Evolutionary conservation across 1,140 invertebrate genomes (phyloP).

Genomic region (Cydia fagiglandana): DNA sequence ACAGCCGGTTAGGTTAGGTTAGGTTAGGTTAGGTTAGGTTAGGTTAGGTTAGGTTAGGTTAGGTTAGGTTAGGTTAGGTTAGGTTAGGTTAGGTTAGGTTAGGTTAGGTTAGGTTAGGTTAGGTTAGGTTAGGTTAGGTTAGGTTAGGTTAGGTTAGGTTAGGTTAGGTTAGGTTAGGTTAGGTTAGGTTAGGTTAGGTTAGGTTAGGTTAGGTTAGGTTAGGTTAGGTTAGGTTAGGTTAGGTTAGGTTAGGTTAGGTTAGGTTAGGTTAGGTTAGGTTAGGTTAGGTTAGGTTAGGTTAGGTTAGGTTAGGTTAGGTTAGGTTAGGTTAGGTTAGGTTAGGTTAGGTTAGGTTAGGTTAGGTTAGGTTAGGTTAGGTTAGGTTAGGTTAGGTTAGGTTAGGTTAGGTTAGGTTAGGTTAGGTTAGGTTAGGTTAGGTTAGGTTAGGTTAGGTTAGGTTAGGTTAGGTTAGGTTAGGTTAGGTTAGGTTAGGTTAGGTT

Average conservation of each 20-base stretch:
- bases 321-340: constrained; percentile 52
- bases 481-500: constrained; percentile 36
- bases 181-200: constrained; percentile 43
- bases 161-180: constrained; percentile 47
- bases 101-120: constrained; percentile 34
- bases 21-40: not conserved
- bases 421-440: constrained; percentile 33
- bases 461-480: constrained; percentile 40
- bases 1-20: constrained; percentile 29
- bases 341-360: constrained; percentile 41
- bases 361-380: constrained; percentile 55
- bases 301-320: constrained; percentile 51
- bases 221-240: constrained; percentile 42
- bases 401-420: constrained; percentile 34
- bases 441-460: constrained; percentile 31
- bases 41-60: constrained; percentile 22
- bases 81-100: constrained; percentile 31
- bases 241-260: constrained; percentile 41
- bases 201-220: constrained; percentile 42
- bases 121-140: constrained; percentile 34
- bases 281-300: constrained; percentile 52
- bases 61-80: constrained; percentile 37
- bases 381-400: constrained; percentile 55
- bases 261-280: constrained; percentile 43
- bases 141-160: constrained; percentile 47